Evolutionary conservation across 2,113 vertebrate species (phyloP), one percentile per base, ranked within the genome.

Genomic region (Archilochus colubris): DNA sequence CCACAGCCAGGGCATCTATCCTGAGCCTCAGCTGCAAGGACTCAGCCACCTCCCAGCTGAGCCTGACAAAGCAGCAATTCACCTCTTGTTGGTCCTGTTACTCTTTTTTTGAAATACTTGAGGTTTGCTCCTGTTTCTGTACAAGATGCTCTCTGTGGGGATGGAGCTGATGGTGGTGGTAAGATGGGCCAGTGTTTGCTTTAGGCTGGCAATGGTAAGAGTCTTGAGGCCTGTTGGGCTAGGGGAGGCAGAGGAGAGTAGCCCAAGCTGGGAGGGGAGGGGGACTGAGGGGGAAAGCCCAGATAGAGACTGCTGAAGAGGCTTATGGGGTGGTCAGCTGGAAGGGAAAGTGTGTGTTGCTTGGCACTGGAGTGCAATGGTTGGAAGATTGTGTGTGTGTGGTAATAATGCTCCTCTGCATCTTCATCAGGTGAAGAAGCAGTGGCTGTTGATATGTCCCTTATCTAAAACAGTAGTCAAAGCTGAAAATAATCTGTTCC

Each of bases 131-230:
- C 21, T 14, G 5, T 31, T 30, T 17, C 19, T 10, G 6, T 5
- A 13, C 0, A 7, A 67, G 46, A 3, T 27, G 17, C 1, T 46
- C 3, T 48, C 13, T 0, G 0, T 3, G 16, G 8, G 2, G 2
- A 22, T 13, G 2, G 24, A 9, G 17, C 1, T 30, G 13, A 8
- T 30, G 22, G 2, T 1, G 0, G 13, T 4, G 75, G 19, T 31
- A 15, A 61, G 25, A 4, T 6, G 16, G 5, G 51, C 0, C 0
- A 4, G 24, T 24, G 7, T 2, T 19, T 36, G 2, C 3, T 3
- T 2, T 55, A 17, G 10, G 4, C 1, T 27, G 31, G 38, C 19
- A 28, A 51, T n/a, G 14, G 4, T 38, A 25, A 2, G 4, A 6
- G 15, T 20, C 2, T 18, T 17, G 19, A 33, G 25, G 11, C 8